These are phyloP conservation scores for Meloidogyne hapla DNA, from an alignment of 1,140 invertebrate species.

Conservation along the genomic window DNA sequence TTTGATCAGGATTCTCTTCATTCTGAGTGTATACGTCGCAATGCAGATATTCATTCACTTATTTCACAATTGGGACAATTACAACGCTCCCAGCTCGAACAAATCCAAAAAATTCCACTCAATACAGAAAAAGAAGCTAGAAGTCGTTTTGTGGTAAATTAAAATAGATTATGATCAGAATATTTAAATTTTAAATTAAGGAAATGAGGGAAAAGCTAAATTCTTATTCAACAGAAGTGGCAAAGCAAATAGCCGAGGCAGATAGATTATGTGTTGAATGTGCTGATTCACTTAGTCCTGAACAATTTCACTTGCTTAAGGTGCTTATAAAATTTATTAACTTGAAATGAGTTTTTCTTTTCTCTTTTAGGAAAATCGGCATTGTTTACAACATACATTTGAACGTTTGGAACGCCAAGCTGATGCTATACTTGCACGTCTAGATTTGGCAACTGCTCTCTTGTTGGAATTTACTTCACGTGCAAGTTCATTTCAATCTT, in stretches of 20 bases:
- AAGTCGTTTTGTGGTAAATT: slow-evolving; percentile 2
- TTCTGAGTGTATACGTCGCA: slow-evolving; percentile 20
- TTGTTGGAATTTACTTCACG: slow-evolving; percentile 38
- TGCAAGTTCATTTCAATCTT: slow-evolving; percentile 38
- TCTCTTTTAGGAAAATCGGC: slow-evolving; percentile 29
- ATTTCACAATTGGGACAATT: slow-evolving; percentile 22
- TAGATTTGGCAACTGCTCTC: slow-evolving; percentile 39
- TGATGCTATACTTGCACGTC: slow-evolving; percentile 29
- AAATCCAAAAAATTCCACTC: not conserved
- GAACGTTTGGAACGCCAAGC: slow-evolving; percentile 35
- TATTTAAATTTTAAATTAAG: slow-evolving; percentile 5
- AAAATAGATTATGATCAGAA: not conserved
- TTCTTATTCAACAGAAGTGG: slow-evolving; percentile 25
- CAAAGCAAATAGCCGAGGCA: slow-evolving; percentile 37
- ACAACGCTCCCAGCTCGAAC: slow-evolving; percentile 26
- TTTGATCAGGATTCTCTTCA: slow-evolving; percentile 32
- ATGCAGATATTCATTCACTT: slow-evolving; percentile 21
- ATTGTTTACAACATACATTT: slow-evolving; percentile 35
- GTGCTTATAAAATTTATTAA: not conserved
- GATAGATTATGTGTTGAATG: slow-evolving; percentile 40
- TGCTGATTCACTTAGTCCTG: slow-evolving; percentile 39
- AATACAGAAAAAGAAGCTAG: slow-evolving; percentile 5
- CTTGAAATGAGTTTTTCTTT: not conserved
- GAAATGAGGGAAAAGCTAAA: slow-evolving; percentile 35
- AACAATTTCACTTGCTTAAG: slow-evolving; percentile 40